phyloP scores from a whole-genome alignment of 2,797 vertebrate species.

The Danio kyathit region DNA sequence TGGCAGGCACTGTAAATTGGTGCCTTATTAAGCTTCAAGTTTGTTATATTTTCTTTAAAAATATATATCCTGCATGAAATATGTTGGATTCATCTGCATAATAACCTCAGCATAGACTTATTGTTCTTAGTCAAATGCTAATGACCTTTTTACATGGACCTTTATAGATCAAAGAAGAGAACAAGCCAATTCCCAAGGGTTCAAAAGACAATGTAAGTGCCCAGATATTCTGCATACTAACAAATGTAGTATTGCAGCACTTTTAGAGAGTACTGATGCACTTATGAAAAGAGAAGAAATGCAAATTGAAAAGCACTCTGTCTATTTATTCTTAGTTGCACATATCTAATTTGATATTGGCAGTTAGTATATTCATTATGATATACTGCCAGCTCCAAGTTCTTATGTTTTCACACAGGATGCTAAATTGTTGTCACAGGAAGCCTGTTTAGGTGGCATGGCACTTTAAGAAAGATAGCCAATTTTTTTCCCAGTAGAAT shows the following conservation, averaged over 20 bases:
- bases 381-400: conserved; percentile 1
- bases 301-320: conserved; percentile 12
- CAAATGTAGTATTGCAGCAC: not conserved
- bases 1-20: conserved; percentile 26
- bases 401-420: conserved; percentile 4
- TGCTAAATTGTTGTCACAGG: conserved; percentile 36
- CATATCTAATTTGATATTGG: not conserved
- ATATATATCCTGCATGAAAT: conserved; percentile 34
- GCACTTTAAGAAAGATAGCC: not conserved
- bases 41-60: not conserved
- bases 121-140: conserved; percentile 33
- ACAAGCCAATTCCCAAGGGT: conserved; percentile 83
- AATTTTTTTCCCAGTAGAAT: not conserved
- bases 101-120: not conserved
- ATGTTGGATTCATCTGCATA: not conserved
- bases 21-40: conserved; percentile 28
- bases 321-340: not conserved
- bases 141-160: conserved; percentile 65
- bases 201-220: conserved; percentile 90
- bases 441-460: conserved; percentile 10
- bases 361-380: not conserved
- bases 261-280: not conserved
- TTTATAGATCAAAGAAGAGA: conserved; percentile 95
- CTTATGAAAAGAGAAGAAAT: not conserved
- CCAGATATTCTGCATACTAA: conserved; percentile 8